Evolutionary conservation across 2,113 vertebrate species (phyloP), one percentile per base, ranked within the genome.

Genomic region (Nycticebus coucang): DNA sequence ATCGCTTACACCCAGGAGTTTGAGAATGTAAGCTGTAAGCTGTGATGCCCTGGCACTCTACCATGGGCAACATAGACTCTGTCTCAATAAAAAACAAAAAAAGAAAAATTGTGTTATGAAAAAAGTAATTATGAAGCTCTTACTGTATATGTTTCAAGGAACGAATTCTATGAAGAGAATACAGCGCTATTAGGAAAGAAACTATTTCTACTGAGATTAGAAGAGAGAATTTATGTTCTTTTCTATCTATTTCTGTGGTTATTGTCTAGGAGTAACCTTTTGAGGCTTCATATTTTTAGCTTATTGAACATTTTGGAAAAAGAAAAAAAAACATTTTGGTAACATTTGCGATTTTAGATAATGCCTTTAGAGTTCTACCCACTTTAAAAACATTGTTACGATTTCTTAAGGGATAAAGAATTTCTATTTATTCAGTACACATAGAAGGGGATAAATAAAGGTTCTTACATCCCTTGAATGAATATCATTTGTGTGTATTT

Each of bases 251-350:
- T 6, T 22, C 7, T 79, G 2, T 60, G 14, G 17, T 93, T 72
- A 68, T 87, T 92, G 64, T 30, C n/a, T 60, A 75, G 14, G 33
- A 84, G 2, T 62, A 26, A 71, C 19, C 3, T 92, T 96, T 89
- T 81, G 26, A 93, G 35, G 50, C 59, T 87, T 95, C 81, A 7
- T 59, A 37, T 88, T 91, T 71, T 94, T 87, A 74, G 26, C 68
- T 74, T 93, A 24, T 88, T 92, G 45, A 94, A 93, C 90, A 68
- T 82, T 35, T 62, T 78, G 24, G 55, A n/a, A n/a, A n/a, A n/a
- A n/a, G n/a, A n/a, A n/a, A n/a, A n/a, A n/a, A n/a, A n/a, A 94
- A 93, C 90, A 68, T 82, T 35, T 62, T 78, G 24, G 55, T 72
- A 45, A 35, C 30, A 71, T 88, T 87, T 83, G 12, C 6, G 71